Conservation (phyloP, 2,113 vertebrate genomes). For the Turnix velox region DNA sequence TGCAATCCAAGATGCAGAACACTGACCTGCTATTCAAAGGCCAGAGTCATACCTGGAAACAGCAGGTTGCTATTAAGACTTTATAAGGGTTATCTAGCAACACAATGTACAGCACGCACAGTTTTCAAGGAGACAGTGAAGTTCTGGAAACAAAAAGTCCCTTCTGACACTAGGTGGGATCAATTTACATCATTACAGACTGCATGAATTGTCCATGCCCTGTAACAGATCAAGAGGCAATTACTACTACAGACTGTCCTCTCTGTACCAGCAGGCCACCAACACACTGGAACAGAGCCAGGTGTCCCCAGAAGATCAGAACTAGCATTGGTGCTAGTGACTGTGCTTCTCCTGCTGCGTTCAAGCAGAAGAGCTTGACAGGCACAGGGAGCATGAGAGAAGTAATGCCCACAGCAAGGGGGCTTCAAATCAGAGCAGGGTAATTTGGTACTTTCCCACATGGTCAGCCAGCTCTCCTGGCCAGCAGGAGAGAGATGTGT, state of each 20-base stretch:
- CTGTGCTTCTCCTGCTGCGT: neutral
- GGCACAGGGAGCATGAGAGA: neutral
- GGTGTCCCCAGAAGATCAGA: neutral
- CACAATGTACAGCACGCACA: rapidly evolving
- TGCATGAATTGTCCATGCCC: rapidly evolving
- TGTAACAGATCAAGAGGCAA: neutral
- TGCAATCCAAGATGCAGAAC: neutral
- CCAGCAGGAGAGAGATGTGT: neutral
- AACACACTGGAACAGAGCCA: neutral
- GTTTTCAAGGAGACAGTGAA: neutral
- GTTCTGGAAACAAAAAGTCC: neutral
- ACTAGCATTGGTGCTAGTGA: neutral
- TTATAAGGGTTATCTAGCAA: neutral
- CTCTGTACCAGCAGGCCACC: neutral
- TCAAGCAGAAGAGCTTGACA: neutral
- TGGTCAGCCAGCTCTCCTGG: slow-evolving; percentile 11
- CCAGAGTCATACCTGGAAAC: neutral
- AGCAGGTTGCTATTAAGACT: neutral
- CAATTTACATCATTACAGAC: neutral
- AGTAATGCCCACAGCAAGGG: neutral
- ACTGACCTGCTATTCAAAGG: neutral
- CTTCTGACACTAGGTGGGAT: neutral
- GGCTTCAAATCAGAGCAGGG: neutral
- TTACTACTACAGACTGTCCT: neutral
- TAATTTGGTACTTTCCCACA: slow-evolving; percentile 31